These are phyloP conservation scores for Cheilosia grossa DNA, from an alignment of 2,888 invertebrate genomes.

Conservation along the genomic window DNA sequence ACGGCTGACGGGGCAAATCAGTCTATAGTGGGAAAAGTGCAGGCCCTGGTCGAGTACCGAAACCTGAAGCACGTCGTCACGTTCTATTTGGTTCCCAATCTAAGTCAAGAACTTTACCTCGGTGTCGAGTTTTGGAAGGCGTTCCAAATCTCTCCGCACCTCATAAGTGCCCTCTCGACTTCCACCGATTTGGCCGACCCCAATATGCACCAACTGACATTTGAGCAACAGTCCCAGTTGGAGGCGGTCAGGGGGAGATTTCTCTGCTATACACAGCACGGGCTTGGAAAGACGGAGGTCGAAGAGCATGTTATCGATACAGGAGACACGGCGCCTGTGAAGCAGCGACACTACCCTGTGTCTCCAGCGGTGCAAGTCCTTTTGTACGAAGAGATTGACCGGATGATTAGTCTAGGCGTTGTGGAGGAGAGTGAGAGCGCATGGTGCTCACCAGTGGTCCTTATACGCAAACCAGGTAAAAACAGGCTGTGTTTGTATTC, in stretches of 20 bases:
- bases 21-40: constrained; percentile 23
- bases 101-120: constrained; percentile 46
- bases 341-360: constrained; percentile 68
- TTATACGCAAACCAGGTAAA: constrained; percentile 74
- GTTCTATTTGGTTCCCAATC: too few relatives aligned
- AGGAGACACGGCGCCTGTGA: constrained; percentile 50
- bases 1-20: constrained; percentile 43
- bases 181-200: not conserved
- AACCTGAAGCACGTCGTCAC: too few relatives aligned
- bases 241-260: not conserved
- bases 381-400: constrained; percentile 76
- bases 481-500: not conserved
- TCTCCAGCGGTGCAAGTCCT: constrained; percentile 69
- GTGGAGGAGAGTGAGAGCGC: constrained; percentile 74
- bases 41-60: not conserved
- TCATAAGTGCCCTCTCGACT: too few relatives aligned
- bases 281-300: constrained; percentile 8
- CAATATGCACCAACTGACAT: constrained; percentile 2
- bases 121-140: constrained; percentile 59
- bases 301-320: constrained; percentile 7
- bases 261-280: constrained; percentile 12
- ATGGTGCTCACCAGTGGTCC: constrained; percentile 77
- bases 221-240: not conserved
- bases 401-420: constrained; percentile 76
- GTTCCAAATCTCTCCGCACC: constrained; percentile 36